These are phyloP conservation scores for Alectura lathami DNA, from an alignment of 2,113 vertebrate genomes.

Conservation along the genomic window DNA sequence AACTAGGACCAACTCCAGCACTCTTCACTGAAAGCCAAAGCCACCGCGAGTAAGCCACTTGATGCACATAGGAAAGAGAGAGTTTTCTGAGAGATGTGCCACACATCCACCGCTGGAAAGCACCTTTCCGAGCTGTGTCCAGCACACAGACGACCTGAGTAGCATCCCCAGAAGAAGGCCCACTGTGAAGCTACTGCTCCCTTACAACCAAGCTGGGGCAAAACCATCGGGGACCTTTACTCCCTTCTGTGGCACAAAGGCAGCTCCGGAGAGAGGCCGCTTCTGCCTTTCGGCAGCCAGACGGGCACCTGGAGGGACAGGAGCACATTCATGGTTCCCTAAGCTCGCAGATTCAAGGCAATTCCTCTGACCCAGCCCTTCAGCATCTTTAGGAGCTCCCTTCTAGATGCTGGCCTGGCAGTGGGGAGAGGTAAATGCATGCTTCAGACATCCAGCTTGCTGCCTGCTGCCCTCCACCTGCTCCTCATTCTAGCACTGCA, in stretches of 20 bases:
- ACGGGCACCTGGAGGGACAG: slow-evolving; percentile 41
- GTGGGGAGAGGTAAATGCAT: not conserved
- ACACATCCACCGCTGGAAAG: not conserved
- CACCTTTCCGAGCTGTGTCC: not conserved
- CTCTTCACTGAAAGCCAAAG: not conserved
- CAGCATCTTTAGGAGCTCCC: not conserved
- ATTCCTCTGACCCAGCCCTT: not conserved
- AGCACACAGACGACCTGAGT: not conserved
- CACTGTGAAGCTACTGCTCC: not conserved
- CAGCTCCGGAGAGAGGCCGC: slow-evolving; percentile 50
- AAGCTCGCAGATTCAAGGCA: not conserved
- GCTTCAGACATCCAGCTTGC: not conserved
- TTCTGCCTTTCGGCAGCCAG: slow-evolving; percentile 55
- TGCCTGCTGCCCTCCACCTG: not conserved
- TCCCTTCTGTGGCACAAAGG: slow-evolving; percentile 47
- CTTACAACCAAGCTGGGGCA: not conserved
- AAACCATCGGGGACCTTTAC: slow-evolving; percentile 18
- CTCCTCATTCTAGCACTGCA: not conserved
- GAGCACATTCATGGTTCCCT: slow-evolving; percentile 39
- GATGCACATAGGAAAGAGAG: not conserved
- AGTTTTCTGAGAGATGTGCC: not conserved
- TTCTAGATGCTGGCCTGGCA: not conserved
- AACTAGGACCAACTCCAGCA: not conserved
- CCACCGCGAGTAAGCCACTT: not conserved
- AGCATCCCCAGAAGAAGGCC: not conserved